Evolutionary conservation across 2,888 invertebrate genomes (phyloP).

Genomic region (Spicauda simplicius): DNA sequence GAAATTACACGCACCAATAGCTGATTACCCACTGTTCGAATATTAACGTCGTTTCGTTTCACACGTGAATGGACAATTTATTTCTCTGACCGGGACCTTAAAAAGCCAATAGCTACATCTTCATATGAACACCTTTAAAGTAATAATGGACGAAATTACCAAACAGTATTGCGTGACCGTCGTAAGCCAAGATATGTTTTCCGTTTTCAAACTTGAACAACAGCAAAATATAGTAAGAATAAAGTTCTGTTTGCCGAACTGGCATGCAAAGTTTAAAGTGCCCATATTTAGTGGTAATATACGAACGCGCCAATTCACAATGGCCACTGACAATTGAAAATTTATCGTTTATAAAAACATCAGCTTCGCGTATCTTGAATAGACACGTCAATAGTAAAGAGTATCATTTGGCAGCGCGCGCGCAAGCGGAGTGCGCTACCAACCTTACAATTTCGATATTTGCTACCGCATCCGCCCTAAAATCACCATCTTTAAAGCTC

Average conservation of each 20-base stretch:
- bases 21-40: slow-evolving; percentile 60
- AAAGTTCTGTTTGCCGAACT: slow-evolving; percentile 2
- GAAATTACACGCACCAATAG: slow-evolving; percentile 60
- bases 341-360: slow-evolving; percentile 76
- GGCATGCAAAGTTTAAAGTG: slow-evolving; percentile 2
- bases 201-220: slow-evolving; percentile 17
- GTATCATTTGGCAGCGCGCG: slow-evolving; percentile 64
- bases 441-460: slow-evolving; percentile 41
- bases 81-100: slow-evolving; percentile 44
- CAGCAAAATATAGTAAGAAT: neutral
- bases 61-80: slow-evolving; percentile 70
- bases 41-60: slow-evolving; percentile 47
- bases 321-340: slow-evolving; percentile 65
- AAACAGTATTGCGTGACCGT: slow-evolving; percentile 41
- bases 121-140: slow-evolving; percentile 43
- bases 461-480: slow-evolving; percentile 22
- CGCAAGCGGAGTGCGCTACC: slow-evolving; percentile 48
- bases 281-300: slow-evolving; percentile 41
- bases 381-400: slow-evolving; percentile 73
- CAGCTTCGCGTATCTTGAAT: slow-evolving; percentile 64
- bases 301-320: slow-evolving; percentile 64
- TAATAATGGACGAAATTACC: slow-evolving; percentile 50
- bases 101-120: slow-evolving; percentile 34
- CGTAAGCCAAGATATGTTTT: slow-evolving; percentile 11
- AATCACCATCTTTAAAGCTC: slow-evolving; percentile 43